Percentiles rank a stretch among this genome's conserved stretches.
Conservation (phyloP, 2,888 invertebrate genomes). For the Aleiodes alternator region DNA sequence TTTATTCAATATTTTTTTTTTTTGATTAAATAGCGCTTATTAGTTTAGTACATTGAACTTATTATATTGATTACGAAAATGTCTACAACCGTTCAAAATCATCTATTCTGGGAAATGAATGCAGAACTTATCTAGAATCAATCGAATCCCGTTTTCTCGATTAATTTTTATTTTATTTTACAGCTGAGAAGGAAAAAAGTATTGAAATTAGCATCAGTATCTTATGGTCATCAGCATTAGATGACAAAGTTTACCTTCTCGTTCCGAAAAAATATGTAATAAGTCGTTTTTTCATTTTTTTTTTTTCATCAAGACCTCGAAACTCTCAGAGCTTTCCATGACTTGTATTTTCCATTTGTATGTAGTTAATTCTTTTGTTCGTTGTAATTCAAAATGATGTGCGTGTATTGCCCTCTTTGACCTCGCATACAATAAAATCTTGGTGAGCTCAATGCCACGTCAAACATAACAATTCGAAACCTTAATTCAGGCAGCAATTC, state of each 20-base stretch:
- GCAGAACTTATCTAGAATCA: too few species aligned
- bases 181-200: neutral
- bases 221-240: slow-evolving; percentile 3
- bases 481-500: neutral
- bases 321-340: neutral
- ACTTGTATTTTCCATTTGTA: slow-evolving; percentile 6
- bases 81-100: too few species aligned
- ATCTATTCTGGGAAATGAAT: too few species aligned
- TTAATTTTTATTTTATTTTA: too few species aligned
- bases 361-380: slow-evolving; percentile 27
- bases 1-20: neutral
- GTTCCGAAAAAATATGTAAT: neutral
- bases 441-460: slow-evolving; percentile 22
- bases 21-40: neutral
- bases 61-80: neutral
- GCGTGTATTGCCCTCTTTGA: slow-evolving; percentile 31
- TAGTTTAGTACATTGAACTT: too few species aligned
- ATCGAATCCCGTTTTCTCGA: too few species aligned
- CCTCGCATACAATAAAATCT: slow-evolving; percentile 11
- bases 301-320: slow-evolving; percentile 25
- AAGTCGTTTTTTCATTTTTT: neutral
- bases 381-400: slow-evolving; percentile 25
- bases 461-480: slow-evolving; percentile 12
- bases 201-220: neutral
- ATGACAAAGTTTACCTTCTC: slow-evolving; percentile 6